A percentile compares a stretch with the other conserved stretches of the same genome.
Evolutionary conservation across 2,113 vertebrate species (phyloP).

Genomic region (Egretta garzetta): DNA sequence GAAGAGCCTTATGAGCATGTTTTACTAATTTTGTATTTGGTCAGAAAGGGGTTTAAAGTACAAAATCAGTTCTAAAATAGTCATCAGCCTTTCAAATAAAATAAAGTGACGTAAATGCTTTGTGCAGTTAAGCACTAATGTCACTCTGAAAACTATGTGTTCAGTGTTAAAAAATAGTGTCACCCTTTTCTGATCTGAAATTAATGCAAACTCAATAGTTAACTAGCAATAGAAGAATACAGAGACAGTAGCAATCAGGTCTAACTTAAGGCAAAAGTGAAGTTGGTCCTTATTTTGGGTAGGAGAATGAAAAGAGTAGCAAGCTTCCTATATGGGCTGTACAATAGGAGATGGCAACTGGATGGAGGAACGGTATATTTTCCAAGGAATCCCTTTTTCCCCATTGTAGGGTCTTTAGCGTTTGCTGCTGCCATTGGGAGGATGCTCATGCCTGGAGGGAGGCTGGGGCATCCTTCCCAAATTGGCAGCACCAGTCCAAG

Average conservation of each 20-base stretch:
- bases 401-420: not conserved
- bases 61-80: not conserved
- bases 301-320: not conserved
- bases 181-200: not conserved
- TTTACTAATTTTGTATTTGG: not conserved
- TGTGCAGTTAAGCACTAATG: not conserved
- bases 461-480: not conserved
- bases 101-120: accelerated
- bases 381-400: not conserved
- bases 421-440: not conserved
- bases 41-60: not conserved
- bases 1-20: not conserved
- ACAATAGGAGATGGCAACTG: not conserved
- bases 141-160: not conserved
- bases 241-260: not conserved
- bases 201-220: not conserved
- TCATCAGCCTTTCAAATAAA: not conserved
- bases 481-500: not conserved
- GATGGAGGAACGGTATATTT: not conserved
- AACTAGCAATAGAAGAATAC: not conserved
- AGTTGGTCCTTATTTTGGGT: not conserved
- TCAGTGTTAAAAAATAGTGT: not conserved
- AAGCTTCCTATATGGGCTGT: not conserved
- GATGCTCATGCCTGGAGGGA: not conserved
- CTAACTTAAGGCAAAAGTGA: not conserved